phyloP scores from a whole-genome alignment of 2,888 invertebrate species.

The Drosophila subquinaria region DNA sequence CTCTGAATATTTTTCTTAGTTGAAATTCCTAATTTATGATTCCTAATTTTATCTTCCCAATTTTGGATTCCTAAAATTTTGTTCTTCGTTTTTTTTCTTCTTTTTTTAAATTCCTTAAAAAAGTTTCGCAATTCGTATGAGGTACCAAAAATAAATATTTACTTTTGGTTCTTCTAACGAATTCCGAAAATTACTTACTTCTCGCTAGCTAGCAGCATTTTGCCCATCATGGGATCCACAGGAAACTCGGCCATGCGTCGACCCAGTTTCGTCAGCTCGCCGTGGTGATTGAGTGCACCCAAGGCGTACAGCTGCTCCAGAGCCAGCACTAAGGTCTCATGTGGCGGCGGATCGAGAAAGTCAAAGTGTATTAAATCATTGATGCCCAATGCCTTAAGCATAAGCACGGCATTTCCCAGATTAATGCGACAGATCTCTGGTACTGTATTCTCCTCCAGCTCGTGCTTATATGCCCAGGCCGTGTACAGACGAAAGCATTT shows the following conservation, averaged over 20 bases:
- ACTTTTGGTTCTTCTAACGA: neutral
- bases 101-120: no score
- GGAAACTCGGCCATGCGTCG: conserved; percentile 99
- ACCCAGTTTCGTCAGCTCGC: conserved; percentile 98
- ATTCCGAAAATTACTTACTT: conserved; percentile 88
- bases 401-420: conserved; percentile 97
- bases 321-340: conserved; percentile 96
- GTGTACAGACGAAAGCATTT: conserved; percentile 99
- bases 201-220: conserved; percentile 98
- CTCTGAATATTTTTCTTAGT: no score
- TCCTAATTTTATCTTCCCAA: no score
- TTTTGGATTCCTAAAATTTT: no score
- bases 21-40: no score
- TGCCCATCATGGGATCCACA: conserved; percentile 99
- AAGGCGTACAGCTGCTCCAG: conserved; percentile 98
- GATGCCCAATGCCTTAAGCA: conserved; percentile 98
- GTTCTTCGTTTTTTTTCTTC: no score
- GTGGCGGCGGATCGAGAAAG: conserved; percentile 98
- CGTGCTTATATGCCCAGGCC: conserved; percentile 99
- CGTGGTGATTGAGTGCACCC: conserved; percentile 98
- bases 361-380: conserved; percentile 99
- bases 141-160: neutral
- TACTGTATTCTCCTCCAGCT: conserved; percentile 98
- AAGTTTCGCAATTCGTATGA: no score
- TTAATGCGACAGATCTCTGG: conserved; percentile 99